Percentiles rank a stretch among this genome's conserved stretches.
phyloP scores from a whole-genome alignment of 2,113 vertebrate genomes.

The Lathamus discolor region DNA sequence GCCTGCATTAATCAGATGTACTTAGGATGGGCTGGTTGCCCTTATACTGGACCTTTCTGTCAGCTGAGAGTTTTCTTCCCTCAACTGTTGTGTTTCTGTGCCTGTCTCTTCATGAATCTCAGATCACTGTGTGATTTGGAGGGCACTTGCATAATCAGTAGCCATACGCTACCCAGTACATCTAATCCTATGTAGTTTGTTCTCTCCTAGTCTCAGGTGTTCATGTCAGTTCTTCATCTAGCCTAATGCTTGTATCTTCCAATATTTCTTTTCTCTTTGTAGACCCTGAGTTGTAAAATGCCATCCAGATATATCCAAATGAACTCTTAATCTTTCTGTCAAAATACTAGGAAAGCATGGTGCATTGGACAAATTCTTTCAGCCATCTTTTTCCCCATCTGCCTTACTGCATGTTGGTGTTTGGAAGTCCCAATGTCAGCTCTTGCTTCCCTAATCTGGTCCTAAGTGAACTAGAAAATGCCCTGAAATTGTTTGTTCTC shows the following conservation, averaged over 20 bases:
- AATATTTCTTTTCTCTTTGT: background rate
- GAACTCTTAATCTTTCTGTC: background rate
- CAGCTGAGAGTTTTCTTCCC: background rate
- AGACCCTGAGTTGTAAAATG: background rate
- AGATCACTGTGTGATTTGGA: background rate
- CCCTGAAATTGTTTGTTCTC: background rate
- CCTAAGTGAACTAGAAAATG: background rate
- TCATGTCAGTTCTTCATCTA: background rate
- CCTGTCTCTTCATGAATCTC: background rate
- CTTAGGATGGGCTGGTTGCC: background rate
- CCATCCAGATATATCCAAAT: background rate
- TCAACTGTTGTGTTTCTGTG: background rate
- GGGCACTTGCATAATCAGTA: background rate
- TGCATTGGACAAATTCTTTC: background rate
- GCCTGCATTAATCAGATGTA: background rate
- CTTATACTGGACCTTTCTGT: background rate
- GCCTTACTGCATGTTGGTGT: background rate
- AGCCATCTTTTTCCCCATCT: background rate
- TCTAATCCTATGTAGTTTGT: background rate
- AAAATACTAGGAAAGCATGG: background rate
- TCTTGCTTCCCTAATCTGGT: background rate
- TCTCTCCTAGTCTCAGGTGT: background rate
- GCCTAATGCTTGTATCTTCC: background rate
- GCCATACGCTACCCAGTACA: background rate
- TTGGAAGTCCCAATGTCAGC: background rate